phyloP scores from a whole-genome alignment of 2,888 invertebrate species.

The Diarsia mendica region DNA sequence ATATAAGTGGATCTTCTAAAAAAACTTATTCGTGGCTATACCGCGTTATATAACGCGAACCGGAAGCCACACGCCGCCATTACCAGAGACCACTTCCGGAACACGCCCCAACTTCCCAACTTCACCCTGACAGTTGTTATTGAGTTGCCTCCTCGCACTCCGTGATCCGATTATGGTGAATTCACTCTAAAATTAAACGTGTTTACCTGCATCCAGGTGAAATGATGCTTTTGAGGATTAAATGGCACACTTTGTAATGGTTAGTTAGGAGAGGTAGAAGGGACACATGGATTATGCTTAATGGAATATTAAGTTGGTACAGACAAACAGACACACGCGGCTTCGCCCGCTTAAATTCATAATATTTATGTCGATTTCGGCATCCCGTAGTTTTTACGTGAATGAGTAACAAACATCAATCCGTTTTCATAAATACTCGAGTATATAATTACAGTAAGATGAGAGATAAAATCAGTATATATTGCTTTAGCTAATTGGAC shows the following conservation, averaged over 20 bases:
- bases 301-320: neutral
- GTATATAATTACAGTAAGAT: neutral
- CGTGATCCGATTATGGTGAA: constrained; percentile 64
- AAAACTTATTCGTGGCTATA: neutral
- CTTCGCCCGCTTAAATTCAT: neutral
- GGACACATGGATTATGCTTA: constrained; percentile 9
- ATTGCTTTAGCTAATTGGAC: neutral
- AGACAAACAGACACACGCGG: neutral
- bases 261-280: neutral
- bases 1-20: constrained; percentile 3
- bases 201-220: constrained; percentile 43
- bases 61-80: constrained; percentile 65
- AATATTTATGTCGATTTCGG: too few species aligned
- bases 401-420: neutral
- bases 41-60: constrained; percentile 47
- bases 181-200: constrained; percentile 62
- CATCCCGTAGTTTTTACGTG: neutral
- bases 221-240: constrained; percentile 32
- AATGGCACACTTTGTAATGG: constrained; percentile 13
- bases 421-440: neutral
- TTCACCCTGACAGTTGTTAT: constrained; percentile 65
- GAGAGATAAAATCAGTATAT: neutral
- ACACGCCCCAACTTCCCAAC: constrained; percentile 64
- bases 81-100: constrained; percentile 67
- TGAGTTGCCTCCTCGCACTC: constrained; percentile 57